Percentiles rank a stretch among this genome's conserved stretches.
phyloP scores from a whole-genome alignment of 2,888 invertebrate species.

The Drosophila borealis region DNA sequence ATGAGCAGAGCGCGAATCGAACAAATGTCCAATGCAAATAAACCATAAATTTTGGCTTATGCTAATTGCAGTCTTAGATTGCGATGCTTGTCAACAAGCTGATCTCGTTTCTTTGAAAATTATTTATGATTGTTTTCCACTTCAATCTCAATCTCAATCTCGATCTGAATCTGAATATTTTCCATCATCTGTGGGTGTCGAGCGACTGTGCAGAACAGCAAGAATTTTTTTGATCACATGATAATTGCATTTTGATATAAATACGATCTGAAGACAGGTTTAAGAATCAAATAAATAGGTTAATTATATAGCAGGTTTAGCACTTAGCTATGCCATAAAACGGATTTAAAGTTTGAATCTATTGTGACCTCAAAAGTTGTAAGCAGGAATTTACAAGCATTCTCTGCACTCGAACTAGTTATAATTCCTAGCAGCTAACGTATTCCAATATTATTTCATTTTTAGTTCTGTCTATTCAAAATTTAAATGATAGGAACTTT shows the following conservation, averaged over 20 bases:
- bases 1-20: conserved; percentile 40
- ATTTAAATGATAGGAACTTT: conserved; percentile 8
- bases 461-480: conserved; percentile 5
- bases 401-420: too few species aligned
- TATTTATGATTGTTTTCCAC: conserved; percentile 51
- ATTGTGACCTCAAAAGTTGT: too few species aligned
- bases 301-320: too few species aligned
- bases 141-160: conserved; percentile 1
- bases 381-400: too few species aligned
- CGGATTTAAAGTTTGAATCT: too few species aligned
- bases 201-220: conserved; percentile 12
- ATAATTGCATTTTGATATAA: conserved; percentile 5
- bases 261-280: background rate
- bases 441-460: conserved; percentile 6
- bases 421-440: background rate
- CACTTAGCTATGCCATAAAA: too few species aligned
- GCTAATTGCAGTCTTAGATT: conserved; percentile 57
- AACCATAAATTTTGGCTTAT: conserved; percentile 60
- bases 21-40: conserved; percentile 58
- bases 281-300: too few species aligned
- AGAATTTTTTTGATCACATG: conserved; percentile 5
- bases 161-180: conserved; percentile 9
- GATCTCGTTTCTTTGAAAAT: conserved; percentile 59
- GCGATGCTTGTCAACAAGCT: conserved; percentile 58
- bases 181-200: conserved; percentile 42